Evolutionary conservation across 2,113 vertebrate genomes (phyloP), one percentile per base, ranked within the genome.

Genomic region (Alligator mississippiensis): DNA sequence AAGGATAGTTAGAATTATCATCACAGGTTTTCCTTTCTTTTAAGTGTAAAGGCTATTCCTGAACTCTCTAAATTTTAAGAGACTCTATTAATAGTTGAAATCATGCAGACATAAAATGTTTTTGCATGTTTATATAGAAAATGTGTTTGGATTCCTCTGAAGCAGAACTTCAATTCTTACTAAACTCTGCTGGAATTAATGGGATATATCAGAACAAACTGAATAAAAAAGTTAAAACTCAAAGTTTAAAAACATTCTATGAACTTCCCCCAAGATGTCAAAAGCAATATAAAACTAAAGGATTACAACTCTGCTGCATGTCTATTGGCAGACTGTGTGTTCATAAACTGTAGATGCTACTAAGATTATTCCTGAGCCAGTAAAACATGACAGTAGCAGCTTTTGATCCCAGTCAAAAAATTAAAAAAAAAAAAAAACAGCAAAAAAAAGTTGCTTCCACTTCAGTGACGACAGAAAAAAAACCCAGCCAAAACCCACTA

Each of bases 291-390:
- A 27, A 80, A 81, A 3, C 14, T 11, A 3, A 59, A 66, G 5
- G 64, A 24, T 66, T 82, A 72, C 1, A 57, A 82, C 5, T 58
- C 64, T 59, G 63, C 5, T 12, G 9, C 15, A 3, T 72, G 64
- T 4, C 61, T 82, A 91, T 95, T 88, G 6, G 3, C n/a, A 64
- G 2, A 5, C 22, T 84, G 85, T 82, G 1, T 84, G 84, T 89
- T 93, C 28, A 60, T 66, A n/a, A 66, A n/a, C 64, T 66, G 17
- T 28, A 95, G 92, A 83, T 81, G n/a, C 72, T 93, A 72, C n/a
- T 28, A 70, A 88, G 81, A 86, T 64, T 54, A 77, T 5, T 34
- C 82, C 93, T 85, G 59, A 88, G 62, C n/a, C 28, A 83, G 63
- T 47, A 5, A 83, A 85, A 88, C 7, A 59, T 30, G 28, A 80